Evolutionary conservation across 2,888 invertebrate genomes (phyloP).

Genomic region (Drosophila picticornis): DNA sequence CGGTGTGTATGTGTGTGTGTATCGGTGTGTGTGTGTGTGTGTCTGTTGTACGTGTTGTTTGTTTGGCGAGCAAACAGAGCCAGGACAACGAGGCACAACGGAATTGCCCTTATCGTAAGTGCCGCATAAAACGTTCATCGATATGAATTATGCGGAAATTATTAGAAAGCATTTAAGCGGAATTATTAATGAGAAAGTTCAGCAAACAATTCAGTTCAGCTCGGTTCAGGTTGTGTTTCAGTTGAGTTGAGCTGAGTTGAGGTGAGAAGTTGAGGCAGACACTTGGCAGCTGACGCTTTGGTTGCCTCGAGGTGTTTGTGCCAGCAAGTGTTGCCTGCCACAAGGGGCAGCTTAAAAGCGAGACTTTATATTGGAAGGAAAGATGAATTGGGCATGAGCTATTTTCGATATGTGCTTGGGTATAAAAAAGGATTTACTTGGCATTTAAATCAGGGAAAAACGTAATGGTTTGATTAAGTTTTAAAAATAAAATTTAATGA

Average conservation of each 20-base stretch:
- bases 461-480: neutral
- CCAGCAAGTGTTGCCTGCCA: neutral
- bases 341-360: neutral
- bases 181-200: slow-evolving; percentile 72
- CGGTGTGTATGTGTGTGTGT: slow-evolving; percentile 27
- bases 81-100: slow-evolving; percentile 42
- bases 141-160: slow-evolving; percentile 80
- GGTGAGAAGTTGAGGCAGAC: slow-evolving; percentile 38
- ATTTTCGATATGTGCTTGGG: neutral
- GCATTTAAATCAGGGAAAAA: neutral
- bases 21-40: slow-evolving; percentile 12
- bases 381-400: neutral
- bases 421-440: neutral
- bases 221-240: neutral
- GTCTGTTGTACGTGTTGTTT: slow-evolving; percentile 59
- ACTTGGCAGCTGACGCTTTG: slow-evolving; percentile 13
- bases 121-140: slow-evolving; percentile 75
- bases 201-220: slow-evolving; percentile 1
- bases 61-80: slow-evolving; percentile 67
- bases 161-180: slow-evolving; percentile 81
- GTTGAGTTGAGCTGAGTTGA: slow-evolving; percentile 4
- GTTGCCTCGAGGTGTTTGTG: slow-evolving; percentile 13
- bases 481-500: neutral
- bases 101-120: slow-evolving; percentile 72
- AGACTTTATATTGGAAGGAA: neutral